Conservation (phyloP, 1,140 invertebrate species). For the Drosophila trapezifrons region DNA sequence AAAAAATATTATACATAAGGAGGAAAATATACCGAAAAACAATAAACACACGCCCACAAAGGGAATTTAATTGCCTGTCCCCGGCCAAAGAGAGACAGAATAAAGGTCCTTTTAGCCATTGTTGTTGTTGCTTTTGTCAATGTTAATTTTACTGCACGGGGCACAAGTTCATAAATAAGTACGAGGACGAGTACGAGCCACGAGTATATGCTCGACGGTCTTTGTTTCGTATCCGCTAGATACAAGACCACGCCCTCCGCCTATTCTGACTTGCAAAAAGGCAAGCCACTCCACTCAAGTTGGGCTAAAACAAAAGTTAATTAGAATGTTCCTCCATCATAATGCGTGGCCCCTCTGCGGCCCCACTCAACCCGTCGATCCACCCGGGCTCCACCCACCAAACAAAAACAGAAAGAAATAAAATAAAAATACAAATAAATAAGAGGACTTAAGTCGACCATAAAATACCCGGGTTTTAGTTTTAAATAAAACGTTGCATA, state of each 20-base stretch:
- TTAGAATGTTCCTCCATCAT: constrained; percentile 76
- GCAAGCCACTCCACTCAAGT: constrained; percentile 61
- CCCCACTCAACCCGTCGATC: neutral
- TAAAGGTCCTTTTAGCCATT: constrained; percentile 41
- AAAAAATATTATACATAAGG: constrained; percentile 23
- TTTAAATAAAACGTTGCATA: neutral
- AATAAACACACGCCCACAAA: constrained; percentile 58
- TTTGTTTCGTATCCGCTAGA: constrained; percentile 65
- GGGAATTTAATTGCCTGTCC: constrained; percentile 74
- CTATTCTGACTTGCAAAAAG: constrained; percentile 60
- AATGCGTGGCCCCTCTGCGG: constrained; percentile 59
- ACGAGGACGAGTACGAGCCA: constrained; percentile 34
- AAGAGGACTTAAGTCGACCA: neutral
- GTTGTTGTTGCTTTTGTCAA: constrained; percentile 65
- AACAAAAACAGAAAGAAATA: constrained; percentile 33
- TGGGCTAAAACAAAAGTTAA: constrained; percentile 81
- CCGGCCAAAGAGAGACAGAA: constrained; percentile 25
- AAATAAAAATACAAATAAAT: constrained; percentile 1
- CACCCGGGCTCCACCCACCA: neutral
- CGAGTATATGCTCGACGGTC: constrained; percentile 46
- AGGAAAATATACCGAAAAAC: constrained; percentile 38
- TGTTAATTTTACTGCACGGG: constrained; percentile 64
- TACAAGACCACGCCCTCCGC: constrained; percentile 40
- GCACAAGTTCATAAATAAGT: constrained; percentile 81
- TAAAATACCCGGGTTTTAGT: constrained; percentile 5